Evolutionary conservation across 2,797 vertebrate genomes (phyloP).

Genomic region (Threskiornis aethiopicus): DNA sequence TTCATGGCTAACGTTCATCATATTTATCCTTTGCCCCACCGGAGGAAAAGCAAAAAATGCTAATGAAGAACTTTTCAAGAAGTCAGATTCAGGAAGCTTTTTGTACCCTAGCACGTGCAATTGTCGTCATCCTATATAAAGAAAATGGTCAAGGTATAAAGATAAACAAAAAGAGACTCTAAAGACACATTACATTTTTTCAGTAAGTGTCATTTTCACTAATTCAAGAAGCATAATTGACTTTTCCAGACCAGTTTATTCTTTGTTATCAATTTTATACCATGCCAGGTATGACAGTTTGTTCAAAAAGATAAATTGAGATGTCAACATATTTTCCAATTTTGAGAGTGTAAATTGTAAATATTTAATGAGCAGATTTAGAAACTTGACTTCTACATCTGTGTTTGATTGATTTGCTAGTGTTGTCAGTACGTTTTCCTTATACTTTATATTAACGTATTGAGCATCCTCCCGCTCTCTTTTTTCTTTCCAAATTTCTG

Average conservation of each 20-base stretch:
- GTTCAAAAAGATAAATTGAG: neutral
- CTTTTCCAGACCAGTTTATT: neutral
- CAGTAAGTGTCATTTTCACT: neutral
- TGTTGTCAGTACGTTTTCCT: neutral
- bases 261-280: neutral
- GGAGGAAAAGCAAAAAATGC: neutral
- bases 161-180: neutral
- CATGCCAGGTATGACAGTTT: neutral
- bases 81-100: neutral
- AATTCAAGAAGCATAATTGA: neutral
- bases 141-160: neutral
- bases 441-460: neutral
- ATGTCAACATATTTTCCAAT: neutral
- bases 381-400: neutral
- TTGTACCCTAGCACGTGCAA: neutral
- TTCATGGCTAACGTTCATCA: neutral
- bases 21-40: neutral
- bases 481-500: neutral
- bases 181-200: neutral
- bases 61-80: neutral
- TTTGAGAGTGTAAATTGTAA: neutral
- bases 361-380: conserved; percentile 28
- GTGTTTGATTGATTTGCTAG: neutral
- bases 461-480: neutral
- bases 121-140: neutral